These are phyloP conservation scores for Danionella cerebrum DNA, from an alignment of 2,113 vertebrate species.

Conservation along the genomic window DNA sequence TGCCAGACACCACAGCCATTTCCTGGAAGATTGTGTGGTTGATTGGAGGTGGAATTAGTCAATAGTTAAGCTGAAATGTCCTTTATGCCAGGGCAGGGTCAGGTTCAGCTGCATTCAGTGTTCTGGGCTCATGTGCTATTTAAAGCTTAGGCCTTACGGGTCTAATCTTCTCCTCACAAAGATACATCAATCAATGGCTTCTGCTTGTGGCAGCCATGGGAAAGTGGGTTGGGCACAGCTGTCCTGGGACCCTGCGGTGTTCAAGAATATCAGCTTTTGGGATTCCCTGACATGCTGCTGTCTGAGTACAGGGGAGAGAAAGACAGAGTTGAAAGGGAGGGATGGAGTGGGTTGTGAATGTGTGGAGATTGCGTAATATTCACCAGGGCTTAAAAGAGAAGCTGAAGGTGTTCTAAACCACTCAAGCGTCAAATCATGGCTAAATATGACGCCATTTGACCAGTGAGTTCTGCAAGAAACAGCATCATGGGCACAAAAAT, in stretches of 20 bases:
- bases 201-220: background rate
- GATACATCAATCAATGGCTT: constrained; percentile 34
- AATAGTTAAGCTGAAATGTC: constrained; percentile 32
- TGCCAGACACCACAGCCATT: background rate
- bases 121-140: constrained; percentile 20
- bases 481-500: no score
- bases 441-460: no score
- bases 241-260: background rate
- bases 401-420: constrained; percentile 7
- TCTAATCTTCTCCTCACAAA: constrained; percentile 37
- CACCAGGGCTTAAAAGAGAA: background rate
- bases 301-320: background rate
- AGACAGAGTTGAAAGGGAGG: background rate
- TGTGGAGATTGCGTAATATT: constrained; percentile 13
- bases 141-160: constrained; percentile 31
- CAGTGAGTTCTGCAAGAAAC: background rate
- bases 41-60: constrained; percentile 22
- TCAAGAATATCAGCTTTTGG: background rate
- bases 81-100: constrained; percentile 16
- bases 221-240: background rate
- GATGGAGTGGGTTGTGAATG: background rate
- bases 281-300: background rate
- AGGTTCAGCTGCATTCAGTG: constrained; percentile 11
- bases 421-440: background rate
- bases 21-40: constrained; percentile 21